Evolutionary conservation across 2,888 invertebrate species (phyloP), one percentile per base, ranked within the genome.

Genomic region (Electrophaes corylata): DNA sequence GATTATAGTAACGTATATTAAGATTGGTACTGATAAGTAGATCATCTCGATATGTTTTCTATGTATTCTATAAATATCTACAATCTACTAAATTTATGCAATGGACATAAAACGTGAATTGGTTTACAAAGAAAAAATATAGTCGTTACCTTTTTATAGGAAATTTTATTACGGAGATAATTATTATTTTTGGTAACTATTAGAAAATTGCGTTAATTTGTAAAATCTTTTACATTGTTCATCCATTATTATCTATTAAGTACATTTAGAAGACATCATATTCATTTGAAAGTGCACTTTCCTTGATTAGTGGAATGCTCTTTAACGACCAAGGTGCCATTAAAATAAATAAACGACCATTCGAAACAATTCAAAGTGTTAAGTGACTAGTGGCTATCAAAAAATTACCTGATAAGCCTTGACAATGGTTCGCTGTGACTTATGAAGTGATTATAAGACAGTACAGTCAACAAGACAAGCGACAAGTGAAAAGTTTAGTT

Each of bases 361-460:
- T 81, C 67, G 73, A 83, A 88, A 86, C 89, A 83, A 88, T 89
- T 86, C 83, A 79, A 84, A 86, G 90, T 89, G 91, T 89, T 89
- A 91, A 91, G 91, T 91, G 88, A 84, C 85, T 84, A 73, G 82
- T 81, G 84, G 78, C 83, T 90, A 91, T 91, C 91, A 91, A 89
- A 91, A 37, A 91, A 91, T 91, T 91, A 91, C 86, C 66, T 78
- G 91, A 91, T 91, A 90, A 86, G 70, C 67, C 64, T 66, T 74
- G 80, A 88, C 89, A 90, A 90, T 84, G 85, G 82, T 75, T 68
- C 74, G 62, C 68, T 71, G 89, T 91, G 86, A 91, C 88, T 88
- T 91, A 91, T 89, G 91, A 91, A 89, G 89, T 80, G 88, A 86
- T 90, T 88, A 86, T 60, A 45, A 48, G 35, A 26, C 12, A 19